Percentiles rank a stretch among this genome's conserved stretches.
Evolutionary conservation across 2,888 invertebrate species (phyloP).

Genomic region (Ametastegia equiseti): DNA sequence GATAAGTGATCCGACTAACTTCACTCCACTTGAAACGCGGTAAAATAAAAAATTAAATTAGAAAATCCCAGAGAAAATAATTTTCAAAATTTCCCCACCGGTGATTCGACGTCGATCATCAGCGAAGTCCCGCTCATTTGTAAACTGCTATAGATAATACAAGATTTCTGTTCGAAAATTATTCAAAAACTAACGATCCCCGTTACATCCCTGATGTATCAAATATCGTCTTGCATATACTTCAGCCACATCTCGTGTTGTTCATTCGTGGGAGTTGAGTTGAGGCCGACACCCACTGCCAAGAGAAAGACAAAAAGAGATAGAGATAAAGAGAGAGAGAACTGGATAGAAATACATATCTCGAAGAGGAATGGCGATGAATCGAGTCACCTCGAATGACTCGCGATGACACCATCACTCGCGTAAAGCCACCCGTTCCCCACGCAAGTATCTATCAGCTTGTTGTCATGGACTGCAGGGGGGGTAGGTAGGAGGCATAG

Average conservation of each 20-base stretch:
- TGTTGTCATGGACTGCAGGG: slow-evolving; percentile 6
- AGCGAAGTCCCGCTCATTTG: too few species aligned
- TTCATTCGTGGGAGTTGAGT: too few species aligned
- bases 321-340: not conserved
- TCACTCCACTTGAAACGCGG: not conserved
- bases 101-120: not conserved
- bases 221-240: too few species aligned
- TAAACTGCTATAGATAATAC: too few species aligned
- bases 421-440: not conserved
- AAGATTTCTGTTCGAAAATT: too few species aligned
- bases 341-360: not conserved
- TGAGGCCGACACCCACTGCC: too few species aligned
- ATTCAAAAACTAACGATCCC: too few species aligned
- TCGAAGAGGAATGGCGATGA: not conserved
- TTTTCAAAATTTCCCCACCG: not conserved
- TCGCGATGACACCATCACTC: slow-evolving; percentile 30
- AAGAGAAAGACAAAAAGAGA: too few species aligned
- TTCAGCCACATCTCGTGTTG: too few species aligned
- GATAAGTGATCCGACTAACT: not conserved
- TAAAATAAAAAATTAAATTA: not conserved
- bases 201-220: too few species aligned
- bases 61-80: not conserved
- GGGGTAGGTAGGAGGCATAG: slow-evolving; percentile 53
- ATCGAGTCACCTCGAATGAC: not conserved
- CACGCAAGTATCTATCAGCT: not conserved